Evolutionary conservation across 2,113 vertebrate species (phyloP).

Genomic region (Cisticola juncidis): DNA sequence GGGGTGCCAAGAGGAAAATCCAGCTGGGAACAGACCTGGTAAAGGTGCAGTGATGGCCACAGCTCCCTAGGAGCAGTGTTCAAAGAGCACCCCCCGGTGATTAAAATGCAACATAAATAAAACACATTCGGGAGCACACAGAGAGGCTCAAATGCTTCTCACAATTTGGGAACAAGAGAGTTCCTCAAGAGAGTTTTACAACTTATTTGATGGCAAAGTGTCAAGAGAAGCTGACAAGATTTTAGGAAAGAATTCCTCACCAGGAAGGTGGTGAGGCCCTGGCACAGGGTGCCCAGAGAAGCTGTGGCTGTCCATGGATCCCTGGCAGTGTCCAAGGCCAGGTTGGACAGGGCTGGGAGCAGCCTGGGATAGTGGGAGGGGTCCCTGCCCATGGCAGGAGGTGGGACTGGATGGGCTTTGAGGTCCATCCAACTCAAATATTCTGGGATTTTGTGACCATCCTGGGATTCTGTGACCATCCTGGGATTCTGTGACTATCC

Average conservation of each 20-base stretch:
- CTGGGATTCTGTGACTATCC: not conserved
- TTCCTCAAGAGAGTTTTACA: not conserved
- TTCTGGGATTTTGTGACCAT: no score
- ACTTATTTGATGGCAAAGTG: not conserved
- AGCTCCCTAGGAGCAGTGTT: not conserved
- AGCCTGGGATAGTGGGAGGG: accelerated
- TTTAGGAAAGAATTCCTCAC: not conserved
- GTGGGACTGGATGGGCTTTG: accelerated
- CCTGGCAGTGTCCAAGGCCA: not conserved
- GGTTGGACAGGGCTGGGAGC: accelerated
- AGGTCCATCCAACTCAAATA: not conserved
- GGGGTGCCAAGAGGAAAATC: not conserved
- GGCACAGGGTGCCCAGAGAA: not conserved
- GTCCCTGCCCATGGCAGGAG: not conserved
- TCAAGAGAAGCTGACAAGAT: not conserved
- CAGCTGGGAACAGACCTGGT: not conserved
- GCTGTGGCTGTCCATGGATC: not conserved
- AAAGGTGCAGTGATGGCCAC: not conserved
- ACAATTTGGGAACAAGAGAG: not conserved
- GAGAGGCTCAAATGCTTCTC: not conserved
- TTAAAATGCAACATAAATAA: not conserved
- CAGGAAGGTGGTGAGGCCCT: accelerated
- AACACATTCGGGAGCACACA: not conserved
- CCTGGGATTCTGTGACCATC: no score
- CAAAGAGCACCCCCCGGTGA: not conserved